Evolutionary conservation across 2,797 vertebrate species (phyloP), one percentile per base, ranked within the genome.

Genomic region (Notoglanidium macrostoma): DNA sequence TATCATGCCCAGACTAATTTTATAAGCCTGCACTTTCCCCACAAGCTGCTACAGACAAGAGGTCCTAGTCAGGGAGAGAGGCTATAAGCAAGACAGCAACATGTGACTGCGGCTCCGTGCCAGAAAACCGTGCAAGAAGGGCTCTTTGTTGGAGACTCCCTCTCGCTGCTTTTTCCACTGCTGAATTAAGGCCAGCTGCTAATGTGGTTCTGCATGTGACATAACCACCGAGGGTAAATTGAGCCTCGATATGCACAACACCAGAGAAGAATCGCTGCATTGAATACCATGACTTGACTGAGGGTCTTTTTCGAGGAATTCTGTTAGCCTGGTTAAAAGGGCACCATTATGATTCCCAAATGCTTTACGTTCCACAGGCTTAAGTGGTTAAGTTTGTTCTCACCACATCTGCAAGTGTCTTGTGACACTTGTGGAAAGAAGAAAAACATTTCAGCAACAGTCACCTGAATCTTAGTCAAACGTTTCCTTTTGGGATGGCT

Each of bases 381-480:
- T 65, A 88, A 85, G 83, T 59, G 80, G 77, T 84, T 49, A 86
- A 78, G 86, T 83, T 63, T 68, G 79, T 88, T 86, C 29, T 82
- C 61, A 23, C 74, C 57, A 68, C 85, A 90, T 88, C 26, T 29
- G n/a, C 35, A 44, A 83, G 49, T 68, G 85, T 90, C 91, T 90
- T 92, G 90, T 92, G 91, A 91, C 89, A 46, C 65, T 88, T 35
- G 59, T 76, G 65, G 51, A 85, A 81, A 29, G 73, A 32, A 65
- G 59, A 63, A 82, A 82, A 85, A 63, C 80, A 85, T 81, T 72
- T 76, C 81, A 51, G 65, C 63, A 78, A 55, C 90, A 90, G 93
- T 92, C 93, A 92, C 93, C 90, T 92, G 92, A 93, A 90, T 68
- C 85, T 92, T 80, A 87, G 89, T 92, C 92, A 93, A 86, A 88